Evolutionary conservation across 2,888 invertebrate genomes (phyloP).

Genomic region (Brachycybe producta): DNA sequence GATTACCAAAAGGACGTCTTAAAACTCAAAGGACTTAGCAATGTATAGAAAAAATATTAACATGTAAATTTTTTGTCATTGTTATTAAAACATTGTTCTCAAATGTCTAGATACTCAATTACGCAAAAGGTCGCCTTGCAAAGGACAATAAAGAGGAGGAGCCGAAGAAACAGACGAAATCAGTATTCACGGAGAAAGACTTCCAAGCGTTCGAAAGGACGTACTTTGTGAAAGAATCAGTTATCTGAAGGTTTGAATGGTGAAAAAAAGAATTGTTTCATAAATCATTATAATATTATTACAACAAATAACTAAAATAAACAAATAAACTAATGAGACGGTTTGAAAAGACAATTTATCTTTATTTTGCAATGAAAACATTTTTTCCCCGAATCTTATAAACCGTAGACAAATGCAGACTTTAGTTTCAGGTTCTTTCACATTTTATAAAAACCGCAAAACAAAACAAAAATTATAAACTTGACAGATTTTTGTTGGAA

Average conservation of each 20-base stretch:
- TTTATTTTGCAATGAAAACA: too few species aligned
- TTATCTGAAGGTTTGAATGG: background rate
- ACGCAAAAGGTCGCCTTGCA: constrained; percentile 24
- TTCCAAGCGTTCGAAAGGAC: constrained; percentile 53
- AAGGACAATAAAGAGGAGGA: constrained; percentile 13
- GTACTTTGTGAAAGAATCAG: constrained; percentile 38
- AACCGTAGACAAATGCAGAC: too few species aligned
- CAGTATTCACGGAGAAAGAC: constrained; percentile 56
- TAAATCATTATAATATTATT: too few species aligned
- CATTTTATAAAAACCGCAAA: too few species aligned
- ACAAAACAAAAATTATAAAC: too few species aligned
- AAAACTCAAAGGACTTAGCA: background rate
- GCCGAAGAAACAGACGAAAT: constrained; percentile 35
- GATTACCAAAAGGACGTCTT: background rate
- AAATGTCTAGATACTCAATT: constrained; percentile 14
- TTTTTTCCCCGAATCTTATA: too few species aligned
- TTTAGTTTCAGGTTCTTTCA: too few species aligned
- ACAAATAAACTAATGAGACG: too few species aligned
- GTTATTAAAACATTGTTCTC: background rate
- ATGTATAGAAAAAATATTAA: background rate
- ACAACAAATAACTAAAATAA: too few species aligned
- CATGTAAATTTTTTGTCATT: background rate
- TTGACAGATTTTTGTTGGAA: too few species aligned
- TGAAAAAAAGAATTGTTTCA: constrained; percentile 1
- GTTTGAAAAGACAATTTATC: too few species aligned